Base-by-base conservation (phyloP, 2,113 vertebrate genomes). In the Corythaixoides concolor region DNA sequence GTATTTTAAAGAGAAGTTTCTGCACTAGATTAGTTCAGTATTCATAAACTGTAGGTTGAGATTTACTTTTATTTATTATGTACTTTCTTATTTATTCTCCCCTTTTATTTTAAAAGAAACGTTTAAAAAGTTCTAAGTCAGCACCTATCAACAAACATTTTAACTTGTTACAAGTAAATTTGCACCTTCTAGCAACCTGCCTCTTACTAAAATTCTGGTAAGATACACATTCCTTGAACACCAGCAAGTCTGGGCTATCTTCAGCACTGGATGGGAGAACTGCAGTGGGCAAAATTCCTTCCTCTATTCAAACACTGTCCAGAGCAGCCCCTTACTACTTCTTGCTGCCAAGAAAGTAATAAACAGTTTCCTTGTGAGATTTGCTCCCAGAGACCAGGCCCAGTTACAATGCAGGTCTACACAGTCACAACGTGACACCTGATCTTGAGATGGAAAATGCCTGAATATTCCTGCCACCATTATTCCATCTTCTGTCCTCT, bases 351-450 rank as follows among this genome's bases (percentile, higher is more conserved):
- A 28, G 15, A 12, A 55, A 63, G 22, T 11, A 6, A 12, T 19
- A 33, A 73, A 24, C 11, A 4, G 30, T 12, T 63, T 60, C 26
- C 22, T 37, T 35, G 28, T 1, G 9, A 58, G 33, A 26, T 28
- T 37, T 55, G 33, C 12, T 83, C 26, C 45, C 28, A 22, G 58
- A 30, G 59, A 23, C 21, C 28, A 39, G 43, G 21, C 5, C 19
- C 15, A 20, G 13, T 16, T 62, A 27, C 3, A 32, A 6, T 15
- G 33, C 12, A 37, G 19, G 15, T 76, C 14, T 45, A 9, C 15
- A 9, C 1, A 1, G 20, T 49, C 35, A 8, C 30, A 49, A 7
- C 0, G 0, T 15, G 66, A 92, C 56, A 32, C 5, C 27, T 60
- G 23, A 49, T 30, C 4, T 28, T 37, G 37, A 85, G 52, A 41